Evolutionary conservation across 2,113 vertebrate genomes (phyloP).

Genomic region (Cathartes aura): DNA sequence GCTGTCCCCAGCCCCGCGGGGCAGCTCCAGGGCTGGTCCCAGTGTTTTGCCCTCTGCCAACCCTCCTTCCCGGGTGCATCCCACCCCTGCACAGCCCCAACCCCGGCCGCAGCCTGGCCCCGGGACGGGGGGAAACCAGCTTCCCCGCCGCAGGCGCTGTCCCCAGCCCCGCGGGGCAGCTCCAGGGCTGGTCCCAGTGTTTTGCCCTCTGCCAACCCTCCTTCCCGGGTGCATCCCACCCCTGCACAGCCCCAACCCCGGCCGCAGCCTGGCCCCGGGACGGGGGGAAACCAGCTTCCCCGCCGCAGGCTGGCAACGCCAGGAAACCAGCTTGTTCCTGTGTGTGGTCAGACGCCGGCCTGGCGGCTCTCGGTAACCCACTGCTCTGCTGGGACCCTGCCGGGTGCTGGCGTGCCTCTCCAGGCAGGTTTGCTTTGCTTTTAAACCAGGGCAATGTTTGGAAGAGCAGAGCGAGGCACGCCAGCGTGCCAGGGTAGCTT

Average conservation of each 20-base stretch:
- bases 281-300: accelerated
- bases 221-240: not conserved
- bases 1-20: too few relatives aligned
- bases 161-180: not conserved
- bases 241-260: accelerated
- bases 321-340: not conserved
- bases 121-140: too few relatives aligned
- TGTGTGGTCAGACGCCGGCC: accelerated
- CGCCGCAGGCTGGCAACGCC: not conserved
- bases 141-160: too few relatives aligned
- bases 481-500: accelerated
- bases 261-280: not conserved
- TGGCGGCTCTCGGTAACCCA: accelerated
- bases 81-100: too few relatives aligned
- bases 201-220: not conserved
- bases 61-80: too few relatives aligned
- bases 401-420: not conserved
- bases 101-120: too few relatives aligned
- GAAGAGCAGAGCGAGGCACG: not conserved
- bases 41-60: too few relatives aligned
- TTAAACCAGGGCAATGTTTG: too few relatives aligned
- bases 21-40: too few relatives aligned
- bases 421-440: not conserved
- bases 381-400: not conserved
- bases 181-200: accelerated